These are phyloP conservation scores for Clusia tigrina DNA, from an alignment of 2,888 invertebrate genomes.

Conservation along the genomic window DNA sequence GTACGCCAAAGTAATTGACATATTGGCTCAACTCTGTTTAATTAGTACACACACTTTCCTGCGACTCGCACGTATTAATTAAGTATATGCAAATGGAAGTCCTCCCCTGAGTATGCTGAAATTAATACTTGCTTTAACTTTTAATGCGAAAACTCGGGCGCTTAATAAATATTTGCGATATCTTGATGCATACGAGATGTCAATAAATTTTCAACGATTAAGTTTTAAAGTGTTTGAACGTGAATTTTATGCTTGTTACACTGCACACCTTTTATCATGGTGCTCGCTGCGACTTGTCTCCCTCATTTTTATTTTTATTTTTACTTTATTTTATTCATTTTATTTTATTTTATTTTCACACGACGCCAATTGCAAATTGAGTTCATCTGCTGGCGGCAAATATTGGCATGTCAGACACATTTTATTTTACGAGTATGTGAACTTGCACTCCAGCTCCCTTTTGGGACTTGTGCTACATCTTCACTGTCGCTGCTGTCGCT, in stretches of 20 bases:
- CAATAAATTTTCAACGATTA: slow-evolving; percentile 60
- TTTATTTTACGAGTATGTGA: slow-evolving; percentile 53
- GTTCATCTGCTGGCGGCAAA: slow-evolving; percentile 57
- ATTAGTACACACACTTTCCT: too few species aligned
- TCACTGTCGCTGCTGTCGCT: slow-evolving; percentile 7
- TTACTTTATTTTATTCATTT: neutral
- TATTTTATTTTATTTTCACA: slow-evolving; percentile 31
- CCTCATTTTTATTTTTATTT: neutral
- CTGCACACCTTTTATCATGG: neutral
- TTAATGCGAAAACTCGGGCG: too few species aligned
- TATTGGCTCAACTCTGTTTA: too few species aligned
- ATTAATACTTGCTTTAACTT: too few species aligned
- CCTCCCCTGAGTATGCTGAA: too few species aligned
- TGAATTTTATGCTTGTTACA: slow-evolving; percentile 32
- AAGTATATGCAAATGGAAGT: too few species aligned
- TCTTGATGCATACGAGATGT: slow-evolving; percentile 52
- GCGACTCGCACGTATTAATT: too few species aligned
- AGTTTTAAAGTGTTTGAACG: slow-evolving; percentile 46
- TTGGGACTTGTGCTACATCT: neutral
- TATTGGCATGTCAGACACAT: slow-evolving; percentile 58
- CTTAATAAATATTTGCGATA: neutral
- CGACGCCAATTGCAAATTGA: slow-evolving; percentile 54
- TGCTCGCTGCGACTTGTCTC: neutral
- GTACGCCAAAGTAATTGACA: too few species aligned
- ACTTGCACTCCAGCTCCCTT: slow-evolving; percentile 30